Conservation (phyloP, 2,113 vertebrate species). For the Hipposideros armiger region DNA sequence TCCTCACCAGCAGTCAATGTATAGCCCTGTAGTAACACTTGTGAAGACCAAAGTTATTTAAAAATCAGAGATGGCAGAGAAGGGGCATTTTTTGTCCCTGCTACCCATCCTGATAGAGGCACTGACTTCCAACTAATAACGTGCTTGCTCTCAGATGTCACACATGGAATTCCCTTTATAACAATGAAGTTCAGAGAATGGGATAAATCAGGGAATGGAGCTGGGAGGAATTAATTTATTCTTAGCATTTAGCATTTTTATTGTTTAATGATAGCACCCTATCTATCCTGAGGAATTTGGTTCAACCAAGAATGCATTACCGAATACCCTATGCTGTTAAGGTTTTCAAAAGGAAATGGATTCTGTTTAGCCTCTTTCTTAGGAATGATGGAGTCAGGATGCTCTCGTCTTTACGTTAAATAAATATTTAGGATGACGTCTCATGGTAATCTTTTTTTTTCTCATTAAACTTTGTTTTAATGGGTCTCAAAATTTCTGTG, state of each 20-base stretch:
- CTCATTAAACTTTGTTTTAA: too few species aligned
- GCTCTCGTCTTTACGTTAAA: neutral
- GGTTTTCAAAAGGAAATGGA: slow-evolving; percentile 2
- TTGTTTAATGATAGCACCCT: neutral
- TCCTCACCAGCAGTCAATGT: neutral
- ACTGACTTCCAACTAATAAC: neutral
- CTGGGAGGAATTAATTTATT: slow-evolving; percentile 34
- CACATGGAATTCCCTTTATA: neutral
- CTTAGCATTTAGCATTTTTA: neutral
- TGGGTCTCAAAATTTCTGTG: too few species aligned
- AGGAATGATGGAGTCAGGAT: neutral
- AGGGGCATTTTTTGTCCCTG: neutral
- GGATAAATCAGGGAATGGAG: neutral
- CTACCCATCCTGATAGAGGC: neutral
- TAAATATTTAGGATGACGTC: neutral
- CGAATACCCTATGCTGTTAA: neutral
- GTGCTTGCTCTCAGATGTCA: neutral
- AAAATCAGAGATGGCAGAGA: neutral
- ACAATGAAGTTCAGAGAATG: neutral
- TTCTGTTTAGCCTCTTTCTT: neutral
- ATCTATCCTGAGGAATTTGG: neutral
- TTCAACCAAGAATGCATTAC: neutral
- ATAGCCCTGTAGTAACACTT: neutral
- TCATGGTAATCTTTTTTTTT: neutral
- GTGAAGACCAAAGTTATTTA: neutral